Conservation (phyloP, 2,113 vertebrate species). For the Atrichornis clamosus region DNA sequence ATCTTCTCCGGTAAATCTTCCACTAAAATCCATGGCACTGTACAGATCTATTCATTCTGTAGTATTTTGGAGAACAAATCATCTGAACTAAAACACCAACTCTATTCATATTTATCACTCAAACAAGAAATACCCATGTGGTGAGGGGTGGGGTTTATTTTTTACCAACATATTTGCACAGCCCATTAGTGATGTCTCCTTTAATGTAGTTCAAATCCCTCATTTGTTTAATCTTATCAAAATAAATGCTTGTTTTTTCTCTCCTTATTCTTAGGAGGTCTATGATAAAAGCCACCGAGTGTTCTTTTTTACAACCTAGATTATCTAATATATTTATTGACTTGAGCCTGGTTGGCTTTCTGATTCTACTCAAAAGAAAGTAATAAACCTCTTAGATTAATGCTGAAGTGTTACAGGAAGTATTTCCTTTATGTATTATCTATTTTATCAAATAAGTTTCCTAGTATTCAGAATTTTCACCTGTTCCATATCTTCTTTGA, state of each 20-base stretch:
- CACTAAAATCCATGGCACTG: background rate
- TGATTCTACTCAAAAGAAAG: background rate
- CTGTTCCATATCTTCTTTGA: background rate
- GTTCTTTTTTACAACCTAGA: background rate
- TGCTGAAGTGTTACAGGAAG: background rate
- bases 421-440: background rate
- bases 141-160: background rate
- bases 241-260: background rate
- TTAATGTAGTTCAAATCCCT: background rate
- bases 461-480: background rate
- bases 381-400: background rate
- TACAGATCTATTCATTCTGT: background rate
- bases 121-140: background rate
- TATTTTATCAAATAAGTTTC: background rate
- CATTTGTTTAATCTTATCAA: background rate
- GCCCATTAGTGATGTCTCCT: background rate
- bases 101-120: background rate
- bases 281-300: background rate
- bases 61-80: background rate
- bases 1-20: background rate
- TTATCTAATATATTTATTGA: background rate
- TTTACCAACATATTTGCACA: background rate
- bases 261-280: background rate
- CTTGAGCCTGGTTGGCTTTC: background rate
- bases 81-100: background rate